Evolutionary conservation across 2,888 invertebrate genomes (phyloP).

Genomic region (Agelastica alni): DNA sequence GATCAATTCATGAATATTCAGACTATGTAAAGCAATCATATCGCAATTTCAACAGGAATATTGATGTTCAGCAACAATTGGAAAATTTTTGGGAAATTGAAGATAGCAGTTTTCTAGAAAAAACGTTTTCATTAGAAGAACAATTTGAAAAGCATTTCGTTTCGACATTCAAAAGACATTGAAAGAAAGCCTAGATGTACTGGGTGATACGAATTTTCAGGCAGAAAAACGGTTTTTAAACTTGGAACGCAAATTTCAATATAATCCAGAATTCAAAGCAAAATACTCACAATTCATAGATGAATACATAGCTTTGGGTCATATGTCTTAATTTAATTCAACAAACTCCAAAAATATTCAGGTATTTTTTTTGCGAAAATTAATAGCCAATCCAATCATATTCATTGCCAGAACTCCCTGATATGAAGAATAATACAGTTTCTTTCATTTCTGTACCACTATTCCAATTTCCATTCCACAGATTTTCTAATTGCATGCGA

Average conservation of each 20-base stretch:
- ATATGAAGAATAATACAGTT: too few species aligned
- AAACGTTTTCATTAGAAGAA: too few species aligned
- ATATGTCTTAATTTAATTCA: background rate
- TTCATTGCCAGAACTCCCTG: too few species aligned
- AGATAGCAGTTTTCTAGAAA: background rate
- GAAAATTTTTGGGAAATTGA: background rate
- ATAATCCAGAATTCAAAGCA: background rate
- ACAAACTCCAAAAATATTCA: background rate
- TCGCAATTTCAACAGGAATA: too few species aligned
- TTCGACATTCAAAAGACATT: background rate
- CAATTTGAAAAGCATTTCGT: background rate
- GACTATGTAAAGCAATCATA: too few species aligned
- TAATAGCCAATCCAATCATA: too few species aligned
- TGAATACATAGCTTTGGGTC: background rate
- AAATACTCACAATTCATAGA: conserved; percentile 1
- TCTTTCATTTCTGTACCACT: too few species aligned
- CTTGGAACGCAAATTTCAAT: conserved; percentile 5
- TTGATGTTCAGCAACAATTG: too few species aligned
- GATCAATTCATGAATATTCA: too few species aligned
- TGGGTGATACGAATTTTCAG: background rate
- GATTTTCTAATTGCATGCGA: too few species aligned
- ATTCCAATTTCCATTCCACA: too few species aligned
- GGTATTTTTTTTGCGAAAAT: conserved; percentile 18
- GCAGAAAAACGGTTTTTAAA: conserved; percentile 2
- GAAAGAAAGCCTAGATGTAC: background rate